phyloP scores from a whole-genome alignment of 2,113 vertebrate species.

The Coturnix japonica region DNA sequence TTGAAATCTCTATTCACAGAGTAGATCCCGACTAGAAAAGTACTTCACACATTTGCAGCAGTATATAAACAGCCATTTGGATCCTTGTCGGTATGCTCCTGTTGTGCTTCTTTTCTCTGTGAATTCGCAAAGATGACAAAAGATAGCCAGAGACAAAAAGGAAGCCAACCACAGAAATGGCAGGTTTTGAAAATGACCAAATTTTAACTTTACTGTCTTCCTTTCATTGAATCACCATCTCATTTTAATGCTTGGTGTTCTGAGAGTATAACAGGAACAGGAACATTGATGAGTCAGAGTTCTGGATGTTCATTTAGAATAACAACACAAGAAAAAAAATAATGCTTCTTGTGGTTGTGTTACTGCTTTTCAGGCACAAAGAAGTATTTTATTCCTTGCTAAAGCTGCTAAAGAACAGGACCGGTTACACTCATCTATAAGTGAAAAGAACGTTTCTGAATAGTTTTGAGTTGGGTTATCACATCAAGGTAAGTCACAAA shows the following conservation, averaged over 20 bases:
- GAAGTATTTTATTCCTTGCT: neutral
- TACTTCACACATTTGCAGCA: neutral
- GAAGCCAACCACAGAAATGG: neutral
- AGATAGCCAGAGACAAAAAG: neutral
- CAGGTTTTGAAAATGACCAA: neutral
- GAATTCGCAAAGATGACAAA: neutral
- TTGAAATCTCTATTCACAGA: constrained; percentile 28
- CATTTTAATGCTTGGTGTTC: neutral
- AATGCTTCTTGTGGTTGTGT: neutral
- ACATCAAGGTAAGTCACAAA: neutral
- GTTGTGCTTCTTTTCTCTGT: neutral
- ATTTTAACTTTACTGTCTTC: neutral
- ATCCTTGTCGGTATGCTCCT: neutral
- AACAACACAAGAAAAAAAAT: neutral
- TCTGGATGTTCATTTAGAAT: neutral
- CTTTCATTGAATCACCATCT: neutral
- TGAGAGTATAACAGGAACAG: neutral
- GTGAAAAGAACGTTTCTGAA: neutral
- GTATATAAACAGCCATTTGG: neutral
- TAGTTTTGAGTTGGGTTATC: neutral
- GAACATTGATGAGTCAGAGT: neutral
- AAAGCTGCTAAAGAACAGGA: neutral
- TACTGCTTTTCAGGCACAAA: neutral
- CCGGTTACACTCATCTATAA: neutral
- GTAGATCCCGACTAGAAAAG: neutral